Conservation (phyloP, 37 sponge, comb jelly and placozoan genomes). For the Aplysina aerophoba region DNA sequence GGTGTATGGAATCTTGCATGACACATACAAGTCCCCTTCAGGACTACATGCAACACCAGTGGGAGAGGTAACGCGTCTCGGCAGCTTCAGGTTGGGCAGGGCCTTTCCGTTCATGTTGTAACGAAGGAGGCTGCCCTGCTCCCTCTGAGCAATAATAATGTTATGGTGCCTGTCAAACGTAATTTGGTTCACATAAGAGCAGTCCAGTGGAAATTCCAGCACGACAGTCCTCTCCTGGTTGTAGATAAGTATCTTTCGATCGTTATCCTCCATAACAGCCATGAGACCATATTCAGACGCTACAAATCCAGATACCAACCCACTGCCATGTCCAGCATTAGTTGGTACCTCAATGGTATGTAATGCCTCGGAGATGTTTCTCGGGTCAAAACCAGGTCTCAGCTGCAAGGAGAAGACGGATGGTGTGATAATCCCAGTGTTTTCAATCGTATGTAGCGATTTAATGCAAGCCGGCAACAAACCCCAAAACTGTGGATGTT, state of each 20-base stretch:
- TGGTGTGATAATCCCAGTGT: neutral
- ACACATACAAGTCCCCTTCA: neutral
- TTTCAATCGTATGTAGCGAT: too few relatives aligned
- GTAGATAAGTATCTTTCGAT: neutral
- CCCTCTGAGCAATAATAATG: neutral
- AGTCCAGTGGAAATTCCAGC: neutral
- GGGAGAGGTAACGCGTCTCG: neutral
- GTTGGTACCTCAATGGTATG: neutral
- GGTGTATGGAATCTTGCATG: neutral
- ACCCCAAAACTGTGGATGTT: neutral
- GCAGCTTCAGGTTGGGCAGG: neutral
- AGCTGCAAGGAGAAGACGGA: neutral
- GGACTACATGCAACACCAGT: neutral
- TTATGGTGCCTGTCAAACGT: neutral
- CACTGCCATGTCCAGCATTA: neutral
- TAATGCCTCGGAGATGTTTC: neutral
- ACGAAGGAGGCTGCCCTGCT: neutral
- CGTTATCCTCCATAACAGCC: constrained; percentile 9
- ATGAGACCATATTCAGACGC: neutral
- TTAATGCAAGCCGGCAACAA: too few relatives aligned
- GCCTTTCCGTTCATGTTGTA: constrained; percentile 14
- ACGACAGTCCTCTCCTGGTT: neutral
- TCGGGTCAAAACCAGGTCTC: neutral
- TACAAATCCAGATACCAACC: neutral
- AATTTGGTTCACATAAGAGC: constrained; percentile 22